These are phyloP conservation scores for Zele albiditarsus DNA, from an alignment of 2,888 invertebrate species.

Conservation along the genomic window DNA sequence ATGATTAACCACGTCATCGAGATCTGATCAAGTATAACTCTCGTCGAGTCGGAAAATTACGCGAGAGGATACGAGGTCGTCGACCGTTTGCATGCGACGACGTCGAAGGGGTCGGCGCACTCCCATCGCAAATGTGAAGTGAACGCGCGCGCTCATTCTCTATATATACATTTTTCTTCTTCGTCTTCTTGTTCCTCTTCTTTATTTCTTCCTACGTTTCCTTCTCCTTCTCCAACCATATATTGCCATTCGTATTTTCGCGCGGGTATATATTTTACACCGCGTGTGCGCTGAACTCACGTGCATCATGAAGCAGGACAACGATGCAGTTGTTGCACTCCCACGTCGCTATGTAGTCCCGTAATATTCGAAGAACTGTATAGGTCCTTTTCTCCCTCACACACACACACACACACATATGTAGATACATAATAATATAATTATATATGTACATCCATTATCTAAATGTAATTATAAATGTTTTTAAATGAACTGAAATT, in stretches of 20 bases:
- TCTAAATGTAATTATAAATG: neutral
- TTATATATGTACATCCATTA: neutral
- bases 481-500: neutral
- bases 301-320: slow-evolving; percentile 51
- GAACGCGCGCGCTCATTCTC: slow-evolving; percentile 20
- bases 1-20: neutral
- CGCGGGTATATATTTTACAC: slow-evolving; percentile 54
- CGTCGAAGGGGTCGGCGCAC: slow-evolving; percentile 67
- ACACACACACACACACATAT: slow-evolving; percentile 20
- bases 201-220: neutral
- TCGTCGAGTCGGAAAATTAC: slow-evolving; percentile 43
- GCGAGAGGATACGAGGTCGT: slow-evolving; percentile 57
- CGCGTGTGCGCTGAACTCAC: slow-evolving; percentile 54
- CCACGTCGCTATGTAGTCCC: slow-evolving; percentile 72
- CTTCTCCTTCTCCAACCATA: neutral
- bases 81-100: slow-evolving; percentile 66
- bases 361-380: slow-evolving; percentile 71
- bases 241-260: slow-evolving; percentile 27
- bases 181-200: slow-evolving; percentile 3
- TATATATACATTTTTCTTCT: slow-evolving; percentile 25
- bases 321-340: slow-evolving; percentile 66
- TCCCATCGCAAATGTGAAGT: slow-evolving; percentile 51
- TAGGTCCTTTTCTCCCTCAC: slow-evolving; percentile 47
- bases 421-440: neutral
- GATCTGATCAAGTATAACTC: slow-evolving; percentile 18